These are phyloP conservation scores for Formicarius rufipectus DNA, from an alignment of 2,113 vertebrate species.

Conservation along the genomic window DNA sequence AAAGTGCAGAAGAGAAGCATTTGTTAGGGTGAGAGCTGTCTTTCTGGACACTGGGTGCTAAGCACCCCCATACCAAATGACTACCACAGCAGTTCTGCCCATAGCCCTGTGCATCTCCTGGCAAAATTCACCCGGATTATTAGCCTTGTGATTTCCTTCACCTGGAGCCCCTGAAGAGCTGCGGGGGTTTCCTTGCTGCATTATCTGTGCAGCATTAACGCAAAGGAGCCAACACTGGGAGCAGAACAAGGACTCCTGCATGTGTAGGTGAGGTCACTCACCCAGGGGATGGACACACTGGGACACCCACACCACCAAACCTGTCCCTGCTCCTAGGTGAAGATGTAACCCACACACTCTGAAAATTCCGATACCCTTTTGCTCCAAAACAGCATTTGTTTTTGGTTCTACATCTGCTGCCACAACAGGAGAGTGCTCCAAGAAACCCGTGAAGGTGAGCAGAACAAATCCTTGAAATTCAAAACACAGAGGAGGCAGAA, in stretches of 20 bases:
- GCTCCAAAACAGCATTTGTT: background rate
- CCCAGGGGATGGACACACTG: background rate
- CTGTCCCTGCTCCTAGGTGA: background rate
- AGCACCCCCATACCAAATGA: accelerated
- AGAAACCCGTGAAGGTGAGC: background rate
- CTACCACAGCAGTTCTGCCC: background rate
- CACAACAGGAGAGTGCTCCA: background rate
- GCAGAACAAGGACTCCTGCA: background rate
- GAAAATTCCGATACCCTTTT: background rate
- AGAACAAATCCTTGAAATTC: background rate
- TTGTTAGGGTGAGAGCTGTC: background rate
- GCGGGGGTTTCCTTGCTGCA: accelerated
- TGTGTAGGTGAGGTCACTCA: accelerated
- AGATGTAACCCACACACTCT: background rate
- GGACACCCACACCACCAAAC: background rate
- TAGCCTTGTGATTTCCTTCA: background rate
- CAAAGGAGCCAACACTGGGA: background rate
- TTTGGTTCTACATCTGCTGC: background rate
- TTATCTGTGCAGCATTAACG: accelerated
- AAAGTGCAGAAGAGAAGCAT: background rate
- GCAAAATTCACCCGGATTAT: background rate
- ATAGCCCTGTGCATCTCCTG: background rate
- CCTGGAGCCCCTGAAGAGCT: background rate
- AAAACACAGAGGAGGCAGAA: background rate
- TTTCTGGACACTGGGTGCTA: background rate